These are phyloP conservation scores for Trichomycterus rosablanca DNA, from an alignment of 2,113 vertebrate genomes.

Conservation along the genomic window DNA sequence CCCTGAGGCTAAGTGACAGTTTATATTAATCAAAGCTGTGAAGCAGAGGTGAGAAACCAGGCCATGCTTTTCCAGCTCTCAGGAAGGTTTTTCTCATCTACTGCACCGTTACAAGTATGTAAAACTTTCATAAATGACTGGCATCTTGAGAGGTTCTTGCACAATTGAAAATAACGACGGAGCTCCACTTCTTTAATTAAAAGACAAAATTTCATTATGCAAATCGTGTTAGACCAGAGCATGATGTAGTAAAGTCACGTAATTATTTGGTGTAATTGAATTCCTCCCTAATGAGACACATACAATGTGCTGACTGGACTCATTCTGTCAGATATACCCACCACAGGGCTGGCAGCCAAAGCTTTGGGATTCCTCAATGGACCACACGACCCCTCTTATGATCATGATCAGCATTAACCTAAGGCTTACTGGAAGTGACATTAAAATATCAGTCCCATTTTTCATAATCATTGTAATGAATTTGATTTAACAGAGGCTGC, in stretches of 20 bases:
- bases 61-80: not conserved
- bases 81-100: slow-evolving; percentile 10
- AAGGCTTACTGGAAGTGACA: slow-evolving; percentile 25
- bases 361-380: slow-evolving; percentile 43
- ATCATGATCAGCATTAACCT: slow-evolving; percentile 34
- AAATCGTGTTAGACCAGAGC: slow-evolving; percentile 35
- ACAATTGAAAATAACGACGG: slow-evolving; percentile 26
- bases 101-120: not conserved
- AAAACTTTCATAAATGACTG: not conserved
- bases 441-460: no score
- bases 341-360: slow-evolving; percentile 53
- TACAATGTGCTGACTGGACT: slow-evolving; percentile 58
- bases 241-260: slow-evolving; percentile 38
- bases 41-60: slow-evolving; percentile 17
- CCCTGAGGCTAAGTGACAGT: not conserved
- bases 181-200: slow-evolving; percentile 41
- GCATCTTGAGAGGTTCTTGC: not conserved
- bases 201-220: slow-evolving; percentile 44
- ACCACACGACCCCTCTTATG: slow-evolving; percentile 15
- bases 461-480: slow-evolving; percentile 4
- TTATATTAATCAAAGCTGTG: slow-evolving; percentile 21
- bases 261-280: slow-evolving; percentile 46
- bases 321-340: slow-evolving; percentile 59
- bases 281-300: slow-evolving; percentile 40
- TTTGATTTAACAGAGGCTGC: not conserved